These are phyloP conservation scores for Arvicanthis niloticus DNA, from an alignment of 2,113 vertebrate genomes.

Conservation along the genomic window DNA sequence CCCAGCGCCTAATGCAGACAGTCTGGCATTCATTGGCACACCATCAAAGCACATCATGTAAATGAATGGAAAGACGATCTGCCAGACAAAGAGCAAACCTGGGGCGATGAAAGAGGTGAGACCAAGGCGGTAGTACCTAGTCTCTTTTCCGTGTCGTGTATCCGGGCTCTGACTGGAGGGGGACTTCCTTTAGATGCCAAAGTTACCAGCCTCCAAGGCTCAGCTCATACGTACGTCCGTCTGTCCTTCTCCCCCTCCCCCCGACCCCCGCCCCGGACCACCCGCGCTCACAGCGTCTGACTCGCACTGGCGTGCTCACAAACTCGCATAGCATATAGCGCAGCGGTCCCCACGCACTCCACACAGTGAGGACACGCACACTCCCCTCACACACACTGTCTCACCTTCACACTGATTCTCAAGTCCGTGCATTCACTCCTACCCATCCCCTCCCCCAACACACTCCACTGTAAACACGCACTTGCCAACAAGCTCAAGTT, in stretches of 20 bases:
- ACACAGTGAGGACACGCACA: not conserved
- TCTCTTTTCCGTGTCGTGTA: not conserved
- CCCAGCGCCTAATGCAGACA: not conserved
- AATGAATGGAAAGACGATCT: not conserved
- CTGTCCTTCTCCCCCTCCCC: rapidly evolving
- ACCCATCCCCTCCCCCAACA: not conserved
- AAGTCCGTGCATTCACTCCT: no score
- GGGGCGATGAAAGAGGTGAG: not conserved
- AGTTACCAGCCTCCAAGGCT: no score
- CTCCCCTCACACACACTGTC: not conserved
- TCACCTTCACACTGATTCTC: not conserved
- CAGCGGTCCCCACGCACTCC: not conserved
- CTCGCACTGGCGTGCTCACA: not conserved
- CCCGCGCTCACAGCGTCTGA: no score
- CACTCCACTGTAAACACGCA: not conserved
- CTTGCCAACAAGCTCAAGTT: rapidly evolving
- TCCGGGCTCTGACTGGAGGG: not conserved
- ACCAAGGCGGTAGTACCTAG: not conserved
- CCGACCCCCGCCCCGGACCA: no score
- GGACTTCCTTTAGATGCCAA: not conserved
- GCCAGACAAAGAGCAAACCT: not conserved
- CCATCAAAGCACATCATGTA: not conserved
- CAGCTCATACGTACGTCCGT: not conserved
- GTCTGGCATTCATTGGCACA: not conserved
- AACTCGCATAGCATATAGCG: not conserved